Evolutionary conservation across 2,797 vertebrate species (phyloP).

Genomic region (Parambassis ranga): DNA sequence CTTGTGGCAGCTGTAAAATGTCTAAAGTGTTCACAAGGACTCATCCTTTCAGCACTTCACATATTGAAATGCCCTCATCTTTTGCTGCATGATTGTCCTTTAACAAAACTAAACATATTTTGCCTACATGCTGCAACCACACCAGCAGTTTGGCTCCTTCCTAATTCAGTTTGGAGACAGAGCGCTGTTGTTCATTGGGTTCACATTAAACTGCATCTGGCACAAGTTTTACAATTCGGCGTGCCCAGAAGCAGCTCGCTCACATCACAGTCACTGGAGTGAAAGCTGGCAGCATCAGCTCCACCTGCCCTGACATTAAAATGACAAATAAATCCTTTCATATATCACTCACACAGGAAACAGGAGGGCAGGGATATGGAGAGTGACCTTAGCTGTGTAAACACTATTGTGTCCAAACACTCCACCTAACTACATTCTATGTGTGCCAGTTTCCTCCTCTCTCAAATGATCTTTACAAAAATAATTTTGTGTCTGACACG

Average conservation of each 20-base stretch:
- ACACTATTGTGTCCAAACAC: conserved; percentile 33
- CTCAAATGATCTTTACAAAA: neutral
- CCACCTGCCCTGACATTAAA: conserved; percentile 12
- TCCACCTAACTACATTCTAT: conserved; percentile 11
- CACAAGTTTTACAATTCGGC: neutral
- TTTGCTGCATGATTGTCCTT: no score
- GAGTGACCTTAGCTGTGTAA: conserved; percentile 37
- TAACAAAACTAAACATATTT: no score
- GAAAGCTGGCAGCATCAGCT: neutral
- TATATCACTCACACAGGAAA: conserved; percentile 42
- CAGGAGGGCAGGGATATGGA: conserved; percentile 26
- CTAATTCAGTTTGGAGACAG: conserved; percentile 34
- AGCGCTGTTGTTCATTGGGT: conserved; percentile 10
- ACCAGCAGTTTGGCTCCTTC: neutral
- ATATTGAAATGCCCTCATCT: conserved; percentile 40
- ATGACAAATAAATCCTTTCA: conserved; percentile 44
- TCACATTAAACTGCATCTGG: conserved; percentile 13
- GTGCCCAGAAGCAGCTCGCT: neutral
- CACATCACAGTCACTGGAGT: no score
- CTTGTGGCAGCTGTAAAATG: no score
- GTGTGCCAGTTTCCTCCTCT: neutral
- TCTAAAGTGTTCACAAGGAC: no score
- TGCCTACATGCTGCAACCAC: no score
- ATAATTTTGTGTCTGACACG: neutral
- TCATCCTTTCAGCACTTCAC: no score